Evolutionary conservation across 92 coral and sea anemone species (phyloP).

Genomic region (Phymanthus crucifer): DNA sequence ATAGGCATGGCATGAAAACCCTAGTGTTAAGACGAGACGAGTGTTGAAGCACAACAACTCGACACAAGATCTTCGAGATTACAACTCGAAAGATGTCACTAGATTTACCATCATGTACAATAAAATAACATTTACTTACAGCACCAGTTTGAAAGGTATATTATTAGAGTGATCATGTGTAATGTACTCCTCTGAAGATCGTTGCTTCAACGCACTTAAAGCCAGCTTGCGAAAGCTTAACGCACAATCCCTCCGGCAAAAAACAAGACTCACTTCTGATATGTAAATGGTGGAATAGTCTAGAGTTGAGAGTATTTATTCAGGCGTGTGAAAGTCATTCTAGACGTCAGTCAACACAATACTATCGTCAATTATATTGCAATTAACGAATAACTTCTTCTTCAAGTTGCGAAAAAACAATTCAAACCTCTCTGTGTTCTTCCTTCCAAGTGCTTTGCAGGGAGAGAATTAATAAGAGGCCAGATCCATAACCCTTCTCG

Average conservation of each 20-base stretch:
- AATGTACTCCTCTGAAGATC: neutral
- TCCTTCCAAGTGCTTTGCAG: too few relatives aligned
- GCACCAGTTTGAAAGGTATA: neutral
- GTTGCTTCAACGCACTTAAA: neutral
- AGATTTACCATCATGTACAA: neutral
- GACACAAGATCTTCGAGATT: neutral
- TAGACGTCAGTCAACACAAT: neutral
- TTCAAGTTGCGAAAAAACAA: neutral
- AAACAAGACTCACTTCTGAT: slow-evolving; percentile 3
- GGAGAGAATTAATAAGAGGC: neutral
- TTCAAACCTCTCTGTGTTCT: neutral
- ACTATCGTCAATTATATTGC: slow-evolving; percentile 4
- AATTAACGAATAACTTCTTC: slow-evolving; percentile 23
- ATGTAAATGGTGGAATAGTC: slow-evolving; percentile 41
- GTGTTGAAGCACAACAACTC: neutral
- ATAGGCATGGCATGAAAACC: neutral
- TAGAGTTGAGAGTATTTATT: slow-evolving; percentile 23
- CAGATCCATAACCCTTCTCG: neutral
- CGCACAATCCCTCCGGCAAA: slow-evolving; percentile 1
- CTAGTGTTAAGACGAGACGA: neutral
- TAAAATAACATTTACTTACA: neutral
- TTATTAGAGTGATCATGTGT: neutral
- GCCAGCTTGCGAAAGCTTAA: neutral
- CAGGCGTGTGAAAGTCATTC: slow-evolving; percentile 31
- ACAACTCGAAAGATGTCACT: neutral